Evolutionary conservation across 2,113 vertebrate species (phyloP).

Genomic region (Phyllopteryx taeniolatus): DNA sequence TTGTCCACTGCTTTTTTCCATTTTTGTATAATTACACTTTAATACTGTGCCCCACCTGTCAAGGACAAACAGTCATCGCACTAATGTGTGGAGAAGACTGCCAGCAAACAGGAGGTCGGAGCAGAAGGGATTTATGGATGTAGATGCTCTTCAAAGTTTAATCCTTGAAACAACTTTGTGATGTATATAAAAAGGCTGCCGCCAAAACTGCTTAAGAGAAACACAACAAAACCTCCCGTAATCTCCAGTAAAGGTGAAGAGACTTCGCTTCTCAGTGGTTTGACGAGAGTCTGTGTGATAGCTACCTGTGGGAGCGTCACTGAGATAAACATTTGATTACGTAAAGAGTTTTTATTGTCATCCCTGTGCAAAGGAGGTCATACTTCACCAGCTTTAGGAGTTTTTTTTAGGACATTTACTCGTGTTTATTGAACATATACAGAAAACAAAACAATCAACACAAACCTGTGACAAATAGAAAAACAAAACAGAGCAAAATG

Average conservation of each 20-base stretch:
- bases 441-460: too few species aligned
- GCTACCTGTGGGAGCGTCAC: background rate
- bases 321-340: background rate
- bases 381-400: background rate
- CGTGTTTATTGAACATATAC: too few species aligned
- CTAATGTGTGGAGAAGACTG: constrained; percentile 45
- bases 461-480: too few species aligned
- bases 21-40: constrained; percentile 35
- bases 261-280: background rate
- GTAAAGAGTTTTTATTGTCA: background rate
- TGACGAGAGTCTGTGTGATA: background rate
- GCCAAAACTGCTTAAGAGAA: background rate
- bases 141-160: constrained; percentile 36
- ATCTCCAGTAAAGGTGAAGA: constrained; percentile 10
- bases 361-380: background rate
- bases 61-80: constrained; percentile 62
- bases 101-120: constrained; percentile 35
- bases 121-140: constrained; percentile 38
- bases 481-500: too few species aligned
- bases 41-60: constrained; percentile 35
- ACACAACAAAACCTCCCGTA: constrained; percentile 31
- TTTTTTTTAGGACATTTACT: too few species aligned
- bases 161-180: constrained; percentile 52
- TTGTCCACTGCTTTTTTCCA: background rate
- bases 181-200: constrained; percentile 16